These are phyloP conservation scores for Drosophila melanogaster DNA, from an alignment of 1,140 invertebrate genomes.

Conservation along the genomic window DNA sequence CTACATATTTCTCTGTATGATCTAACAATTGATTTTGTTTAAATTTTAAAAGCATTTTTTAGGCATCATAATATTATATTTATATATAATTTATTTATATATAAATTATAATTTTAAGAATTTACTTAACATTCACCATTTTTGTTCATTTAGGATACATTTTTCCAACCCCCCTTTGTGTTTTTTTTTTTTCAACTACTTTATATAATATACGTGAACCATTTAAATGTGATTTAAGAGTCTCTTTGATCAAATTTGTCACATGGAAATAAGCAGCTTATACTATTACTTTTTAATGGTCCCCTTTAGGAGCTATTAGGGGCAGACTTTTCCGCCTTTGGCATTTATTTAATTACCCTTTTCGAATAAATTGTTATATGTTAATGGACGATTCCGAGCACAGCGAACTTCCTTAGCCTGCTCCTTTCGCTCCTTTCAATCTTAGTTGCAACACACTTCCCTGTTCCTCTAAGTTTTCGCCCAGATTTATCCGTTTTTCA, in stretches of 20 bases:
- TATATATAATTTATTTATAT: no score
- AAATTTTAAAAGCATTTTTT: no score
- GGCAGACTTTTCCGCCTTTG: background rate
- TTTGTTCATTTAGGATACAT: no score
- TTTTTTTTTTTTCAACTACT: no score
- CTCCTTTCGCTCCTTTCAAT: background rate
- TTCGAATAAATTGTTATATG: background rate
- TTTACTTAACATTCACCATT: no score
- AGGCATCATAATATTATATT: no score
- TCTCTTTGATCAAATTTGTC: background rate
- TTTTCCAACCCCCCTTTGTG: no score
- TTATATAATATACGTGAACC: no score
- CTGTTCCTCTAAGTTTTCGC: background rate
- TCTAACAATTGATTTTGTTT: no score
- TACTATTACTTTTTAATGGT: background rate
- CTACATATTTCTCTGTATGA: no score
- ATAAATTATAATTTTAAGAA: no score
- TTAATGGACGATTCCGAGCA: background rate
- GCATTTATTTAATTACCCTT: background rate
- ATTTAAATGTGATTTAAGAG: background rate
- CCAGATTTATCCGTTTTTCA: background rate
- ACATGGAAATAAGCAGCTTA: background rate
- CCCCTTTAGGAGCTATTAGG: no score
- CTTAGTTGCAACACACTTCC: constrained; percentile 13
- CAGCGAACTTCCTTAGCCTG: constrained; percentile 4